These are phyloP conservation scores for Listronotus oregonensis DNA, from an alignment of 1,140 invertebrate species.

Conservation along the genomic window DNA sequence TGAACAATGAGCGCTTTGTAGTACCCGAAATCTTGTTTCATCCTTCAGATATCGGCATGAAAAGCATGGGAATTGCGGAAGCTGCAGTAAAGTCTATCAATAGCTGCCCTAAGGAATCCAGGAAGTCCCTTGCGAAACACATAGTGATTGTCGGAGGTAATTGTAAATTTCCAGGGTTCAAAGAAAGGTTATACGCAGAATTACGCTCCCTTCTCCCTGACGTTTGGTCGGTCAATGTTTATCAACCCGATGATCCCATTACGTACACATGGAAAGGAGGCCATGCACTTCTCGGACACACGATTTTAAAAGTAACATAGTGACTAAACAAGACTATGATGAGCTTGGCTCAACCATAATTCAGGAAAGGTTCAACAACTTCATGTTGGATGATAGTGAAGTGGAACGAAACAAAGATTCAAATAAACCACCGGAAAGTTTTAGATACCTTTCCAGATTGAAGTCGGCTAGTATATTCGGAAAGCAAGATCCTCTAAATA, in stretches of 20 bases:
- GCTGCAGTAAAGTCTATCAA: conserved; percentile 79
- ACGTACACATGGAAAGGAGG: conserved; percentile 90
- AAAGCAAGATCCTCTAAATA: conserved; percentile 20
- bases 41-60: conserved; percentile 93
- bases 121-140: conserved; percentile 83
- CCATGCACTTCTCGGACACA: conserved; percentile 73
- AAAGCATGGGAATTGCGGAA: conserved; percentile 93
- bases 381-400: conserved; percentile 37
- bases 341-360: conserved; percentile 69
- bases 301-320: conserved; percentile 72
- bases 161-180: conserved; percentile 80
- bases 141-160: conserved; percentile 94
- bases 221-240: conserved; percentile 75
- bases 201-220: conserved; percentile 77
- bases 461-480: conserved; percentile 36
- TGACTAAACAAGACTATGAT: conserved; percentile 87
- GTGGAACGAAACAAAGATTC: conserved; percentile 19
- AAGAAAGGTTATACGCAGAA: conserved; percentile 80
- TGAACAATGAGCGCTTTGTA: conserved; percentile 92
- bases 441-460: conserved; percentile 28
- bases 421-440: conserved; percentile 9
- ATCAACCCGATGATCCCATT: conserved; percentile 74
- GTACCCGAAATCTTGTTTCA: conserved; percentile 95
- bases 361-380: conserved; percentile 50
- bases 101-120: conserved; percentile 75